Percentiles rank a stretch among this genome's conserved stretches.
Evolutionary conservation across 2,113 vertebrate genomes (phyloP).

Genomic region (Gorilla gorilla): DNA sequence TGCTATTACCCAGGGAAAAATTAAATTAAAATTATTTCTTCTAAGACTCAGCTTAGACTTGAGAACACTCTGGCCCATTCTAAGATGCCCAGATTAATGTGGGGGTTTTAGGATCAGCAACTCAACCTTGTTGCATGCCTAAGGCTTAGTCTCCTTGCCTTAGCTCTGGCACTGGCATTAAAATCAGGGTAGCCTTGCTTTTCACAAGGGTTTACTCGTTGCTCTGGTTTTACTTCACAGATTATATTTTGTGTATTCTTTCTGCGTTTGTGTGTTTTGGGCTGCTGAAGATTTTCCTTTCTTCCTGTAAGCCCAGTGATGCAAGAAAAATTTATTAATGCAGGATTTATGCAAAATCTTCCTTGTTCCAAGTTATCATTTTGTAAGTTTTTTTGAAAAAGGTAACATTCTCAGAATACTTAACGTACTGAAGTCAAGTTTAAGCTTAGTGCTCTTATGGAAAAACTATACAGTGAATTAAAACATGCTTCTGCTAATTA

Average conservation of each 20-base stretch:
- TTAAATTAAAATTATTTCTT: constrained; percentile 4
- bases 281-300: background rate
- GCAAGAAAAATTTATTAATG: background rate
- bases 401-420: constrained; percentile 12
- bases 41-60: background rate
- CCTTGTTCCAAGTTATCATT: constrained; percentile 23
- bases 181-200: background rate
- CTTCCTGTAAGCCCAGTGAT: background rate
- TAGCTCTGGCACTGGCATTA: background rate
- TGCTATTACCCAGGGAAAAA: background rate
- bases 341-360: constrained; percentile 1
- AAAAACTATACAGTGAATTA: constrained; percentile 27
- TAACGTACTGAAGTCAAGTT: background rate
- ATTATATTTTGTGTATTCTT: background rate
- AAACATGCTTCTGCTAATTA: background rate
- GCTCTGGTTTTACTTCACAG: background rate
- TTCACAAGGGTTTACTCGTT: background rate
- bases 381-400: background rate
- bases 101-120: background rate
- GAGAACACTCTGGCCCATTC: background rate
- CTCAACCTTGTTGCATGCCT: background rate
- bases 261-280: background rate
- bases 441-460: background rate
- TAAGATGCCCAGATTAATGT: background rate
- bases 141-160: background rate